These are phyloP conservation scores for Phoenicopterus ruber DNA, from an alignment of 2,113 vertebrate genomes.

Conservation along the genomic window DNA sequence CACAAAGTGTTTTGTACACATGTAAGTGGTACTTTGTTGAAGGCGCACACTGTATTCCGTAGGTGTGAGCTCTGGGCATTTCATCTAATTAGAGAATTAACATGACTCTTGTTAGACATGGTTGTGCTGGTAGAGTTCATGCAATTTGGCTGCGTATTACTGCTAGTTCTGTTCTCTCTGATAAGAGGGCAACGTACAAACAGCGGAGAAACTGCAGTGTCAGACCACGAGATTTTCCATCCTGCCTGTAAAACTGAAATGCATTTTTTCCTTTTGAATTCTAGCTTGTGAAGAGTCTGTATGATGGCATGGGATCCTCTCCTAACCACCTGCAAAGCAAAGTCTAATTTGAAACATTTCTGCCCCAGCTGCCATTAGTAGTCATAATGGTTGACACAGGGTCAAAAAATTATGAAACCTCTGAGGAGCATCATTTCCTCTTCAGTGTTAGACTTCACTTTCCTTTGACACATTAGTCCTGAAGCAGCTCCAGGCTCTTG, in stretches of 20 bases:
- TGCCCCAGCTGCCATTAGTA: conserved; percentile 49
- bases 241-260: background rate
- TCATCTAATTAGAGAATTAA: background rate
- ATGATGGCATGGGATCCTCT: background rate
- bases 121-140: background rate
- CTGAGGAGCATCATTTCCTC: conserved; percentile 69
- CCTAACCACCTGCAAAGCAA: conserved; percentile 15
- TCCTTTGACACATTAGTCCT: conserved; percentile 71
- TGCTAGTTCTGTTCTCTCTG: background rate
- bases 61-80: background rate
- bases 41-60: fast-evolving
- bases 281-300: background rate
- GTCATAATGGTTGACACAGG: conserved; percentile 64
- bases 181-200: background rate
- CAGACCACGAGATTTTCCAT: background rate
- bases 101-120: background rate
- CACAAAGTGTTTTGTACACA: background rate
- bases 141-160: background rate
- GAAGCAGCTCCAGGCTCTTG: conserved; percentile 69
- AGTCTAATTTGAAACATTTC: conserved; percentile 51
- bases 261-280: background rate
- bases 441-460: conserved; percentile 64
- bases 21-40: background rate
- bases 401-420: conserved; percentile 76
- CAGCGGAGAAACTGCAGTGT: background rate